Base-by-base conservation (phyloP, 2,113 vertebrate species). In the Collichthys lucidus region DNA sequence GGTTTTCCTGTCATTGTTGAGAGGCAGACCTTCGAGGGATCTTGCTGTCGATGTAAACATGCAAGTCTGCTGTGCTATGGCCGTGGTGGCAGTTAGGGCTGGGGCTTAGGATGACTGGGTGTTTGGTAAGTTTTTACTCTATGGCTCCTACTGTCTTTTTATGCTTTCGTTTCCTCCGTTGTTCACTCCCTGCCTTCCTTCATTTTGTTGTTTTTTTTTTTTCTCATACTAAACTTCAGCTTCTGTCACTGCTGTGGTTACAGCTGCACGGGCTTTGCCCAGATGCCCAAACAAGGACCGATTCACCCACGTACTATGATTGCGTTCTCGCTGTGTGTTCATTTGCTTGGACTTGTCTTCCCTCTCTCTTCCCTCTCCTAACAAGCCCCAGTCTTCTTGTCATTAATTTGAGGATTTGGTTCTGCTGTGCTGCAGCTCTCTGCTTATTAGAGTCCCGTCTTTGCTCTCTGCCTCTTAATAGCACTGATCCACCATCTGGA, bases 221-320 rank as follows among this genome's bases (percentile, higher is more conserved):
- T 74, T 56, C 44, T 79, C 44, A 72, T 59, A 10, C 55, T 49
- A 81, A 86, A 86, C 69, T 73, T 82, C 12, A n/a, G 11, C 55
- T 52, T 44, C 74, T 71, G 72, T 77, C 76, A 72, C 74, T 72
- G 73, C 24, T 86, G 52, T 57, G 52, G 62, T 83, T 82, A 22
- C 31, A 69, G 86, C 80, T 68, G 63, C 59, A 46, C 74, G 53
- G 80, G 55, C 79, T 86, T 83, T 92, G 82, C 74, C 72, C 77
- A 84, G 44, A 93, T 93, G 89, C 88, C 93, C 91, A 93, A 93
- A 93, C 80, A 93, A 91, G 92, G 93, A 87, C 49, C 80, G 84
- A 76, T 40, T 79, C 64, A 44, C 83, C 64, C 69, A 61, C 70
- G 64, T 47, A 35, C 83, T 83, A 35, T 87, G 74, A 60, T 74